A percentile compares a stretch with the other conserved stretches of the same genome.
phyloP scores from a whole-genome alignment of 2,797 vertebrate genomes.

The Pangasius krempfi region DNA sequence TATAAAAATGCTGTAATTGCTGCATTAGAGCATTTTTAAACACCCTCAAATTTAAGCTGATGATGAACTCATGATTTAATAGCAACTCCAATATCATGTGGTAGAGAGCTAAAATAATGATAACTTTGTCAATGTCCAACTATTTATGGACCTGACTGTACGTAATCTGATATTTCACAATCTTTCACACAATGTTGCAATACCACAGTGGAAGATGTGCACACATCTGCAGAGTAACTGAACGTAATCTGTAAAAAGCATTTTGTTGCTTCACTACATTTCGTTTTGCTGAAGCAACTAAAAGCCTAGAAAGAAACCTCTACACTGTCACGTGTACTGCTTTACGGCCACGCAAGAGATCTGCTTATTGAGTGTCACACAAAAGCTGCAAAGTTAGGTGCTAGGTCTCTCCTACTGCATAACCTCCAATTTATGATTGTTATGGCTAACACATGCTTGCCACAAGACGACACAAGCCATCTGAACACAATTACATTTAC shows the following conservation, averaged over 20 bases:
- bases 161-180: not conserved
- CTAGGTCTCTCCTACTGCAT: not conserved
- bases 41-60: not conserved
- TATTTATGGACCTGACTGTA: not conserved
- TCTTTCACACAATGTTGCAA: too few species aligned
- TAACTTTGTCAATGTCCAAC: not conserved
- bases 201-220: not conserved
- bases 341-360: not conserved
- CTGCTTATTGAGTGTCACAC: not conserved
- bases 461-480: not conserved
- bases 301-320: not conserved
- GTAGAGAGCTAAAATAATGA: not conserved
- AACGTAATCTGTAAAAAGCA: not conserved
- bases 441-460: not conserved
- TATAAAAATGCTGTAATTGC: not conserved
- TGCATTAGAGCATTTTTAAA: not conserved
- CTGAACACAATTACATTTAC: conserved; percentile 8
- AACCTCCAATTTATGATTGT: not conserved
- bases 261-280: not conserved
- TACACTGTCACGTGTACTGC: not conserved
- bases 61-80: not conserved
- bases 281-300: not conserved
- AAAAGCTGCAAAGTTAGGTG: not conserved
- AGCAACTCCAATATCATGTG: not conserved
- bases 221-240: too few species aligned